Base-by-base conservation (phyloP, 2,113 vertebrate species). In the Pygoscelis adeliae region DNA sequence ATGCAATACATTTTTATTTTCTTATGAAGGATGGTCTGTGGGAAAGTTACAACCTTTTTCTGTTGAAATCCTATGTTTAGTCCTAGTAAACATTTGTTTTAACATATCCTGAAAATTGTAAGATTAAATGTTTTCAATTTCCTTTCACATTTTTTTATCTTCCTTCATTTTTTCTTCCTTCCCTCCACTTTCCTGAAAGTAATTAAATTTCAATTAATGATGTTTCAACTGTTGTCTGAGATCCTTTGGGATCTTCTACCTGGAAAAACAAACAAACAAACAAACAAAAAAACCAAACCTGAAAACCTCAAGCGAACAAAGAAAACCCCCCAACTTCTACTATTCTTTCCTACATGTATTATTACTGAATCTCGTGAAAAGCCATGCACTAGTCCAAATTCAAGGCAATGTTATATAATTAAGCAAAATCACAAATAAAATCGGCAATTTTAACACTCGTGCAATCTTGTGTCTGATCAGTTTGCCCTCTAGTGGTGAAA, bases 321-420 rank as follows among this genome's bases (percentile, higher is more conserved):
- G 6, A 44, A 15, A 40, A 47, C 49, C 4, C 0, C 0, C 0
- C 3, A 9, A 1, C 13, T 91, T 59, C 73, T 73, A 23, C 46
- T 61, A 7, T 20, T 62, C 10, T 53, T 85, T 32, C 36, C 6
- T 71, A 14, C 6, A 8, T 17, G 4, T 25, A 19, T 49, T 18
- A 25, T 56, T 71, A 55, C 7, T 70, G 13, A 42, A 19, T 15
- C 5, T 9, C 3, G 2, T 46, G 21, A 34, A 74, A 85, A 77
- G 15, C n/a, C 36, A 38, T 0, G 1, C 6, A 44, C 5, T 34
- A 47, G 9, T 15, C 13, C 29, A 85, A 88, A 69, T 65, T 78
- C 42, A 78, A 56, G 10, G 81, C 81, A 81, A 66, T 27, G 4
- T 2, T 38, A 9, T 3, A 16, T 58, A 70, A 32, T 50, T 70